Conservation (phyloP, 1,140 invertebrate species). For the Zeugodacus cucurbitae region DNA sequence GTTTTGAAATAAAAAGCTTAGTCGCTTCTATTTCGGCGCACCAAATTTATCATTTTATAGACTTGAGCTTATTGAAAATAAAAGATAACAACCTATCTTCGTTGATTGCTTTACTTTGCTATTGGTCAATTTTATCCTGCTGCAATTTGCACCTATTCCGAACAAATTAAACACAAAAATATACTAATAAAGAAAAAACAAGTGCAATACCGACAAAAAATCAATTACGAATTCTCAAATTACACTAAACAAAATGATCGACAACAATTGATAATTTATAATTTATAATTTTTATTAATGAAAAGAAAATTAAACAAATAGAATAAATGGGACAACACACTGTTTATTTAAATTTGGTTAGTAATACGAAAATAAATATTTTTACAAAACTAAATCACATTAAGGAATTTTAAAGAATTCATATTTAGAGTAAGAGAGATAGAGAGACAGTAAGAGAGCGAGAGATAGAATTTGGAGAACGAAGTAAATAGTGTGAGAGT, state of each 20-base stretch:
- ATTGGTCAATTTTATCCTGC: background rate
- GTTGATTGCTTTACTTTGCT: background rate
- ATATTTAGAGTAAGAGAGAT: conserved; percentile 27
- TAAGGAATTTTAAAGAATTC: conserved; percentile 13
- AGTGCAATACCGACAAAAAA: background rate
- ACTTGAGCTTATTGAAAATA: background rate
- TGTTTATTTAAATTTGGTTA: conserved; percentile 22
- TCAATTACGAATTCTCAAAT: background rate
- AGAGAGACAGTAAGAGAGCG: conserved; percentile 20
- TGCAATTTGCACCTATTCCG: background rate
- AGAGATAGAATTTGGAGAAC: conserved; percentile 32
- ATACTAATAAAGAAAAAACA: background rate
- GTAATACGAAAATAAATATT: background rate
- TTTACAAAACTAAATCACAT: background rate
- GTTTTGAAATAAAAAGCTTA: too few species aligned
- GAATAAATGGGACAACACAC: background rate
- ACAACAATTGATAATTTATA: background rate
- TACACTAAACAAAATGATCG: background rate
- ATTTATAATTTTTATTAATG: background rate
- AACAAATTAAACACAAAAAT: background rate
- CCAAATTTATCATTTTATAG: background rate
- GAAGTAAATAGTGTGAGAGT: conserved; percentile 18
- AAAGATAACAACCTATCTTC: background rate
- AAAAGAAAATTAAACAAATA: background rate
- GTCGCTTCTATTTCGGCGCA: too few species aligned